phyloP scores from a whole-genome alignment of 2,113 vertebrate genomes.

The Carassius carassius region DNA sequence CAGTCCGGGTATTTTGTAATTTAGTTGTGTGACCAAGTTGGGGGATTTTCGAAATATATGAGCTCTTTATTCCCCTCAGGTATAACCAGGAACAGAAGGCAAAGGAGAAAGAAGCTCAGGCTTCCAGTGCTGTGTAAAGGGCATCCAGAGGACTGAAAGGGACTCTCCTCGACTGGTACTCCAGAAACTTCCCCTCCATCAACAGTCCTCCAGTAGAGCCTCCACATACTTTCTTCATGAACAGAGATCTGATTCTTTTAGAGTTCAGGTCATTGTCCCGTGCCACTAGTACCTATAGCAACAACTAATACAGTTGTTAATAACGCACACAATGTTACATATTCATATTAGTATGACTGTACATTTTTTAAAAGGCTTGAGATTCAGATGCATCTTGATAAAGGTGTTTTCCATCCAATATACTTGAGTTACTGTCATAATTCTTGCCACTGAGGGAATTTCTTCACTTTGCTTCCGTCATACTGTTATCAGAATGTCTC shows the following conservation, averaged over 20 bases:
- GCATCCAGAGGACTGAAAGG: slow-evolving; percentile 57
- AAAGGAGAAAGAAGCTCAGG: slow-evolving; percentile 65
- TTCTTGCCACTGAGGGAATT: slow-evolving; percentile 52
- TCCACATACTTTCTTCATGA: slow-evolving; percentile 4
- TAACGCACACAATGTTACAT: slow-evolving; percentile 64
- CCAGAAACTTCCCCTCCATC: neutral
- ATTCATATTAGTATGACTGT: slow-evolving; percentile 59
- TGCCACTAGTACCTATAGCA: slow-evolving; percentile 56
- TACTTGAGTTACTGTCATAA: slow-evolving; percentile 55
- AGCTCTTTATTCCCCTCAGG: slow-evolving; percentile 64
- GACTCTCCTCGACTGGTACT: slow-evolving; percentile 50
- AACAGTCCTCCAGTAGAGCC: neutral
- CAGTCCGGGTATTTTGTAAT: neutral
- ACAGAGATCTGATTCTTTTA: slow-evolving; percentile 60
- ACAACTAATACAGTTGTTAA: slow-evolving; percentile 55
- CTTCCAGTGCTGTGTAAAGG: slow-evolving; percentile 45
- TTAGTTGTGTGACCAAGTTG: neutral
- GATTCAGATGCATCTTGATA: slow-evolving; percentile 37
- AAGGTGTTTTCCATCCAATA: slow-evolving; percentile 54
- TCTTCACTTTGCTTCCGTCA: slow-evolving; percentile 51
- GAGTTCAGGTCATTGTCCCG: slow-evolving; percentile 58
- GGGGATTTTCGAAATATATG: neutral
- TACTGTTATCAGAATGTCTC: slow-evolving; percentile 62
- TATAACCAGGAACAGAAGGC: slow-evolving; percentile 84
- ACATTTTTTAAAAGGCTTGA: slow-evolving; percentile 55